Evolutionary conservation across 1,140 invertebrate species (phyloP).

Genomic region (Drosophila sproati): DNA sequence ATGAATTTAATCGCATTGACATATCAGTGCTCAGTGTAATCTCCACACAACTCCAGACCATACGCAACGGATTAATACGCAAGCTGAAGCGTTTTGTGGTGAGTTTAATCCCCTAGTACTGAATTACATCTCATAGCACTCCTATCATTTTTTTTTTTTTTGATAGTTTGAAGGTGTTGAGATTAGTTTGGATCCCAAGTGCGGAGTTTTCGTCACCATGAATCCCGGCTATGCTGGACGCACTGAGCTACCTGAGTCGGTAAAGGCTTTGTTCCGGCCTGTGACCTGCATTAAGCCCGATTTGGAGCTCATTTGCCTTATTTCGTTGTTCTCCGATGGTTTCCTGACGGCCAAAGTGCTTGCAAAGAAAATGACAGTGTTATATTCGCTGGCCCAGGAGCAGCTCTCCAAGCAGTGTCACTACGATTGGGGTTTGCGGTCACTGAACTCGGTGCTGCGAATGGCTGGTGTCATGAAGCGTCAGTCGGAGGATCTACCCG

Average conservation of each 20-base stretch:
- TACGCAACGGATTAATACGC: conserved; percentile 91
- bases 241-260: conserved; percentile 95
- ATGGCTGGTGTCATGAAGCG: conserved; percentile 95
- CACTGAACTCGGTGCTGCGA: conserved; percentile 93
- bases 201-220: conserved; percentile 97
- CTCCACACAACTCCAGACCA: conserved; percentile 95
- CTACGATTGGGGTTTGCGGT: conserved; percentile 96
- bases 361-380: conserved; percentile 96
- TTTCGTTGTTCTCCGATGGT: conserved; percentile 96
- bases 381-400: conserved; percentile 93
- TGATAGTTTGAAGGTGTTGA: conserved; percentile 94
- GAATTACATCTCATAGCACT: background rate
- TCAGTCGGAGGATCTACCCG: conserved; percentile 90
- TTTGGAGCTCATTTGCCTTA: conserved; percentile 94
- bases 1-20: conserved; percentile 96
- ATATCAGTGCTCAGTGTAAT: conserved; percentile 96
- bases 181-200: conserved; percentile 92
- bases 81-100: conserved; percentile 91
- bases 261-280: conserved; percentile 95
- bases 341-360: conserved; percentile 93
- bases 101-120: conserved; percentile 47
- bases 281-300: conserved; percentile 96
- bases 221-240: conserved; percentile 96
- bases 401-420: conserved; percentile 96
- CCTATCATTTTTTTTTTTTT: background rate